Conservation (phyloP, 1,140 invertebrate species). For the Drosophila melanica region DNA sequence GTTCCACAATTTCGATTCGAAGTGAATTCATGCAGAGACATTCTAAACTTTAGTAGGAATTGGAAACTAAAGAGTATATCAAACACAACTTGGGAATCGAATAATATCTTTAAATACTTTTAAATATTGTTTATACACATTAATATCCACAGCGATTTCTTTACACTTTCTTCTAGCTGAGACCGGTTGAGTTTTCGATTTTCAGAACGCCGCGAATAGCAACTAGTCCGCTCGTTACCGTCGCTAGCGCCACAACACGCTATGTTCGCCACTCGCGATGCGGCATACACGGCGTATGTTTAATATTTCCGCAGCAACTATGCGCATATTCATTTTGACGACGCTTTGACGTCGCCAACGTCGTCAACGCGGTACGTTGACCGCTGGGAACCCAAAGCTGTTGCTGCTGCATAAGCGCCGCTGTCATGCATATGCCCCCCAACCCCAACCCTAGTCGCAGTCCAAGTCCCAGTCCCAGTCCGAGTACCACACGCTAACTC, state of each 20-base stretch:
- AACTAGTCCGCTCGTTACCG: constrained; percentile 35
- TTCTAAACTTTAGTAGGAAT: too few relatives aligned
- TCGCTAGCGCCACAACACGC: constrained; percentile 34
- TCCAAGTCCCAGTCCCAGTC: not conserved
- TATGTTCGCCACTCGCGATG: constrained; percentile 39
- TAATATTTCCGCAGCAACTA: constrained; percentile 78
- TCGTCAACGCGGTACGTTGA: constrained; percentile 63
- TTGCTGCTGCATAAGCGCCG: constrained; percentile 60
- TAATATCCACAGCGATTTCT: too few relatives aligned
- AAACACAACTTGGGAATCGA: too few relatives aligned
- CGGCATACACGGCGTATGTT: constrained; percentile 71
- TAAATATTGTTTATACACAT: too few relatives aligned
- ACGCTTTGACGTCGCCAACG: constrained; percentile 60
- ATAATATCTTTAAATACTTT: too few relatives aligned
- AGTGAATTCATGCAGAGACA: not conserved
- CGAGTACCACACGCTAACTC: constrained; percentile 17
- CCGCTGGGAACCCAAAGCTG: constrained; percentile 64
- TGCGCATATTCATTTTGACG: constrained; percentile 78
- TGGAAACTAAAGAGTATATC: too few relatives aligned
- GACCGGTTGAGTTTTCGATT: not conserved
- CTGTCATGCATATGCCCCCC: constrained; percentile 40
- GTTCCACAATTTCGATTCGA: constrained; percentile 1
- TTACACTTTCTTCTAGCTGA: not conserved
- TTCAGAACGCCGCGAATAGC: not conserved
- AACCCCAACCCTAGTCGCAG: constrained; percentile 16